These are phyloP conservation scores for Oostethus manadensis DNA, from an alignment of 2,113 vertebrate genomes.

Conservation along the genomic window DNA sequence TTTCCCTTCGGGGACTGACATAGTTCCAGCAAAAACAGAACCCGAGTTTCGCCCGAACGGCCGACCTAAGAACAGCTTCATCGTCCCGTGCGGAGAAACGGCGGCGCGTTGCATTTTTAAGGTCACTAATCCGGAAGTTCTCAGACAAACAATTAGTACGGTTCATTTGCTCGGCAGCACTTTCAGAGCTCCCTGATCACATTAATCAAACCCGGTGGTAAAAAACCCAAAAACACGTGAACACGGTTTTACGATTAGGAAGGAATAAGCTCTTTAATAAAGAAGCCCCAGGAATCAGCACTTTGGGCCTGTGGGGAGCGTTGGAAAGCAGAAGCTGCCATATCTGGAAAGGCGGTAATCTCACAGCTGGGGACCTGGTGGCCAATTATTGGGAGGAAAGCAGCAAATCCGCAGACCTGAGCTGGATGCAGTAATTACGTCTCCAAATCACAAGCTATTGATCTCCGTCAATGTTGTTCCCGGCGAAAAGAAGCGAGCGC, in stretches of 20 bases:
- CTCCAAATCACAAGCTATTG: conserved; percentile 36
- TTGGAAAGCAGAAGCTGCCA: conserved; percentile 57
- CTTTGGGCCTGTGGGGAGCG: conserved; percentile 44
- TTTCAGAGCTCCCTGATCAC: conserved; percentile 54
- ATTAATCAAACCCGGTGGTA: conserved; percentile 68
- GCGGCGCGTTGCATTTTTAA: conserved; percentile 21
- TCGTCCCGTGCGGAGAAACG: conserved; percentile 33
- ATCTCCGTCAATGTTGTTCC: conserved; percentile 27
- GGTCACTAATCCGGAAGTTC: conserved; percentile 62
- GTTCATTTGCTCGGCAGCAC: conserved; percentile 61
- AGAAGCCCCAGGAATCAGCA: conserved; percentile 58
- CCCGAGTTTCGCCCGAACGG: conserved; percentile 1
- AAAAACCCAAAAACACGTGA: conserved; percentile 19
- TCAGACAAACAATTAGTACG: conserved; percentile 68
- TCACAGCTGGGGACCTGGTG: conserved; percentile 37
- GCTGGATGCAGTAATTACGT: conserved; percentile 45
- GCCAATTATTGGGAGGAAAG: conserved; percentile 45
- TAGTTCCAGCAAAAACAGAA: conserved; percentile 36
- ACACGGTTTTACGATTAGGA: conserved; percentile 62
- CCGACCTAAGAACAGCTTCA: background rate
- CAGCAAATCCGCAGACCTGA: conserved; percentile 27
- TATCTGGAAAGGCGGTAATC: conserved; percentile 61
- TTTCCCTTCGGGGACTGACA: conserved; percentile 27
- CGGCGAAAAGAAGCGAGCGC: conserved; percentile 31
- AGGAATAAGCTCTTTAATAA: conserved; percentile 54